Percentiles rank a stretch among this genome's conserved stretches.
These are phyloP conservation scores for Lates japonicus DNA, from an alignment of 2,797 vertebrate genomes.

Conservation along the genomic window DNA sequence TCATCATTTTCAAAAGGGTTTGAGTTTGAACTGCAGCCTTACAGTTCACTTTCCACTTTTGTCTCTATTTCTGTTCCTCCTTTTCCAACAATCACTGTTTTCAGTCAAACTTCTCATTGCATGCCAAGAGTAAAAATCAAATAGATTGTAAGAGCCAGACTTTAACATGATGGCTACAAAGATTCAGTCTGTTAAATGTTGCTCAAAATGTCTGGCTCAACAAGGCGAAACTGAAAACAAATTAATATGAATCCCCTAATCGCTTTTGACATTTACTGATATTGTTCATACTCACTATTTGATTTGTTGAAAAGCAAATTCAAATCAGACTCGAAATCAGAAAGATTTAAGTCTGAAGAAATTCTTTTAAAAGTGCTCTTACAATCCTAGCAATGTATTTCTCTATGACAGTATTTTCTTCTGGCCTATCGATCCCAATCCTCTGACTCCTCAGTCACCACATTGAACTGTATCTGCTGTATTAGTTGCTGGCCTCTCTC, in stretches of 20 bases:
- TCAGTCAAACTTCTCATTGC: neutral
- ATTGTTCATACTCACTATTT: too few relatives aligned
- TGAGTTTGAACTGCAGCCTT: neutral
- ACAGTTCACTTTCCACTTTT: neutral
- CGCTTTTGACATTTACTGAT: too few relatives aligned
- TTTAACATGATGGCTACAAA: neutral
- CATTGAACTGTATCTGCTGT: slow-evolving; percentile 6
- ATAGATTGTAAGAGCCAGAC: neutral
- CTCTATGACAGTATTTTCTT: too few relatives aligned
- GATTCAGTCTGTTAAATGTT: slow-evolving; percentile 12
- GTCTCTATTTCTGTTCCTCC: neutral
- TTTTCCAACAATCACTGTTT: neutral
- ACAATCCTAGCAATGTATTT: too few relatives aligned
- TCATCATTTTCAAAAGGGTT: neutral
- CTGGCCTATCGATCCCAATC: neutral
- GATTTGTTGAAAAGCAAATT: too few relatives aligned
- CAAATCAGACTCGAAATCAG: too few relatives aligned
- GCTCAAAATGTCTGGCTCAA: neutral
- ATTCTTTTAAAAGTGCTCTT: too few relatives aligned
- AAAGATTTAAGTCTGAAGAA: too few relatives aligned
- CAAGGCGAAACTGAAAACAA: neutral
- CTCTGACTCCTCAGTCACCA: slow-evolving; percentile 8
- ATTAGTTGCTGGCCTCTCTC: neutral
- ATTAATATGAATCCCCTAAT: slow-evolving; percentile 28
- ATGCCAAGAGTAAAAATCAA: neutral